Conservation (phyloP, 2,888 invertebrate species). For the Automeris io region DNA sequence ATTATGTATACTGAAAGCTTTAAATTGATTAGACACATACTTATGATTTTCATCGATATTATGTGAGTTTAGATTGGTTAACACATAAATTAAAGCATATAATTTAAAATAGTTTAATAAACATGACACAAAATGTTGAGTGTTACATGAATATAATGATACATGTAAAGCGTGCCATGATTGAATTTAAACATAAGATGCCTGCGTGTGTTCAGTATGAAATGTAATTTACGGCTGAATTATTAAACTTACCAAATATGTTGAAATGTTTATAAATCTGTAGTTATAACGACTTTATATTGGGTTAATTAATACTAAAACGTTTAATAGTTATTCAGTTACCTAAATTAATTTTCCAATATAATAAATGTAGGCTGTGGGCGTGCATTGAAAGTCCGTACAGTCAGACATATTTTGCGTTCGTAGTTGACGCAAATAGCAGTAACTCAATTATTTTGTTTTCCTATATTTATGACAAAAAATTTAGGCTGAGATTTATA, state of each 20-base stretch:
- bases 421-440: too few species aligned
- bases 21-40: constrained; percentile 26
- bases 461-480: too few species aligned
- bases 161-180: constrained; percentile 56
- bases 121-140: background rate
- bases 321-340: background rate
- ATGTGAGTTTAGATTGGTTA: constrained; percentile 23
- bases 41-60: constrained; percentile 5
- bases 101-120: constrained; percentile 15
- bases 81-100: constrained; percentile 19
- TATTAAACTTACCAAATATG: constrained; percentile 10
- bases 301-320: background rate
- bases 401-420: too few species aligned
- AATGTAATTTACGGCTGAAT: constrained; percentile 13
- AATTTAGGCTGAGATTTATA: too few species aligned
- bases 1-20: constrained; percentile 48
- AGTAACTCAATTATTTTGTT: too few species aligned
- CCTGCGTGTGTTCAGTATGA: constrained; percentile 70
- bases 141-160: background rate
- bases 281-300: background rate
- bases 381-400: too few species aligned
- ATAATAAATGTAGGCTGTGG: too few species aligned
- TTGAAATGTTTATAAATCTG: constrained; percentile 9
- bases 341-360: background rate
- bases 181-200: constrained; percentile 48